Evolutionary conservation across 2,888 invertebrate genomes (phyloP).

Genomic region (Epirrita christyi): DNA sequence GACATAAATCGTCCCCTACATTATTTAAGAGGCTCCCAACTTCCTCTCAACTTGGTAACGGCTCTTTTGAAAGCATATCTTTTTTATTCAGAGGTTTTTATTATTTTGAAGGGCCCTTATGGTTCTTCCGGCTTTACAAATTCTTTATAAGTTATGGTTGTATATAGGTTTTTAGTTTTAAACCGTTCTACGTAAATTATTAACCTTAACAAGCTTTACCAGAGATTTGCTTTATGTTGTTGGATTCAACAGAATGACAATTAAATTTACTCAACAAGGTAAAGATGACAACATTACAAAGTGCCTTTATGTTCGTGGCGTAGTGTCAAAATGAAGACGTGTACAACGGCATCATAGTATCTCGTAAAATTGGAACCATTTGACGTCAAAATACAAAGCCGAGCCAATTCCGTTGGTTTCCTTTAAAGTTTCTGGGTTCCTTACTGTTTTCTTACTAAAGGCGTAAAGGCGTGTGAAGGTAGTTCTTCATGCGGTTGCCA

Average conservation of each 20-base stretch:
- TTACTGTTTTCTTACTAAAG: conserved; percentile 11
- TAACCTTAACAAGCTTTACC: neutral
- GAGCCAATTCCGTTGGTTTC: conserved; percentile 5
- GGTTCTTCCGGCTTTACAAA: conserved; percentile 34
- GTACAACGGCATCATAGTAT: neutral
- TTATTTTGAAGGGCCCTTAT: conserved; percentile 35
- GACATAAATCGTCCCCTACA: conserved; percentile 40
- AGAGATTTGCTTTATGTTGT: neutral
- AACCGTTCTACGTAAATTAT: neutral
- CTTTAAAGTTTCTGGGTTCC: conserved; percentile 16
- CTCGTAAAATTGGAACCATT: conserved; percentile 5
- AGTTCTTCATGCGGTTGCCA: conserved; percentile 28
- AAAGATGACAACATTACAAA: neutral
- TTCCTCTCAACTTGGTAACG: conserved; percentile 36
- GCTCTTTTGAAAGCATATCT: conserved; percentile 37
- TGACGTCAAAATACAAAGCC: conserved; percentile 6
- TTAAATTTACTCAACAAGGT: neutral
- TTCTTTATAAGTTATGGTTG: conserved; percentile 30
- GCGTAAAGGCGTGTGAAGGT: conserved; percentile 10
- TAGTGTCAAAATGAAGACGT: neutral
- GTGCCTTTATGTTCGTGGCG: neutral
- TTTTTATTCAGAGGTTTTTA: conserved; percentile 38
- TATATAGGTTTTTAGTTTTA: conserved; percentile 22
- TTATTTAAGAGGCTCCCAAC: conserved; percentile 37
- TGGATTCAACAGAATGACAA: neutral